Evolutionary conservation across 2,888 invertebrate species (phyloP), one percentile per base, ranked within the genome.

Genomic region (Endomychus coccineus): DNA sequence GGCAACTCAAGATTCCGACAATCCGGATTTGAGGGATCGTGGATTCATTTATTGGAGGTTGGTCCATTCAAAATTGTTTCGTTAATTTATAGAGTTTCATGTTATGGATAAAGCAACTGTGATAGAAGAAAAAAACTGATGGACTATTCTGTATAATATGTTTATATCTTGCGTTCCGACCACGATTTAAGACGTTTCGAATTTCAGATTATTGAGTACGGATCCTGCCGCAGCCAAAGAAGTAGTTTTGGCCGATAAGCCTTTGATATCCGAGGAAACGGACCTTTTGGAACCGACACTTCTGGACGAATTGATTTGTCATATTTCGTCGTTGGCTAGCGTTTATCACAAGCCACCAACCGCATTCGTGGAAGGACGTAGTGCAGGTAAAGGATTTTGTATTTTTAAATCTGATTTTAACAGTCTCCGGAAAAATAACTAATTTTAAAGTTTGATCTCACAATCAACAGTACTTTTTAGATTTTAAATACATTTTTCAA

Each of bases 211-310:
- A 34, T 71, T 98, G 17, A 97, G 96, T 21, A 98, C 98, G 1
- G 98, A 99, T 71, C 98, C 98, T 0, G 96, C 94, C 3, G 98
- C 98, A 1, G 98, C 98, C 13, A 98, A 98, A 37, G 96, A 98
- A 66, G 97, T 98, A 19, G 97, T 99, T 1, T 70, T 98, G 28
- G 97, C 98, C 0, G 98, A 99, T 66, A 98, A 98, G 60, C 98
- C 98, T 1, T 74, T 99, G 35, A 99, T 98, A 61, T 95, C 95
- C 0, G 98, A 99, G 65, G 98, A 98, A 71, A 98, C 97, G 0
- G 98, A 98, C 71, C 71, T 97, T 27, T 69, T 98, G 48, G 98
- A 98, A 64, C 98, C 98, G 1, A 97, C 97, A 0, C 70, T 98
- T 24, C 69, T 98, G 43, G 97, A 98, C 65, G 98, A 99, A 68